These are phyloP conservation scores for Torymus auratus DNA, from an alignment of 2,888 invertebrate genomes.

Conservation along the genomic window DNA sequence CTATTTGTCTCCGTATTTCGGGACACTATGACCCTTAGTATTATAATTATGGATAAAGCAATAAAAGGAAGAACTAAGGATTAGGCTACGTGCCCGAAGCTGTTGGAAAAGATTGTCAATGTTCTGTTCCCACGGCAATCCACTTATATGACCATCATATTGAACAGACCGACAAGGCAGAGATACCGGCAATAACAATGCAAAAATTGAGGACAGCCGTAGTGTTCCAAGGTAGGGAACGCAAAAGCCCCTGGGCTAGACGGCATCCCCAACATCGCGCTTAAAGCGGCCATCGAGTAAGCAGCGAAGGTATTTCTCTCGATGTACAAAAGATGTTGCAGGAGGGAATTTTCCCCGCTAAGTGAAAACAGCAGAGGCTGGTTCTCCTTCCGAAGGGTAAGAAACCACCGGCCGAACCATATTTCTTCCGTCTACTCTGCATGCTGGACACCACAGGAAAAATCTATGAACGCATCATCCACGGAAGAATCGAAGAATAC, in stretches of 20 bases:
- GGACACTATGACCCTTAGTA: too few relatives aligned
- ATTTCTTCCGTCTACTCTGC: conserved; percentile 47
- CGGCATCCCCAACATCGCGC: conserved; percentile 40
- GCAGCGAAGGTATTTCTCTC: conserved; percentile 49
- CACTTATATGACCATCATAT: not conserved
- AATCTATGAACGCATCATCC: conserved; percentile 41
- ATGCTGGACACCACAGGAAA: conserved; percentile 54
- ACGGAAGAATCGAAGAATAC: conserved; percentile 8
- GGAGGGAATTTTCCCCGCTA: conserved; percentile 22
- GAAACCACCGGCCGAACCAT: conserved; percentile 32
- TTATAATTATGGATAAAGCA: too few relatives aligned
- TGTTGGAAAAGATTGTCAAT: not conserved
- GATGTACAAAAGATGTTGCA: conserved; percentile 49
- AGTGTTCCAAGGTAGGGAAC: conserved; percentile 19
- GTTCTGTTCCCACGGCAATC: not conserved
- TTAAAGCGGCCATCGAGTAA: conserved; percentile 33
- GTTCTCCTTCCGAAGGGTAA: conserved; percentile 9
- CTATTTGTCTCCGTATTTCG: too few relatives aligned
- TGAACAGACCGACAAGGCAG: too few relatives aligned
- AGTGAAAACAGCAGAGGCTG: conserved; percentile 47
- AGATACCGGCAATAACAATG: too few relatives aligned
- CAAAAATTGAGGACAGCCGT: too few relatives aligned
- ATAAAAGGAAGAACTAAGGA: too few relatives aligned
- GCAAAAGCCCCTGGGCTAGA: conserved; percentile 43
- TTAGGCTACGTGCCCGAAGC: not conserved